phyloP scores from a whole-genome alignment of 2,888 invertebrate genomes.

The Bibio marci region DNA sequence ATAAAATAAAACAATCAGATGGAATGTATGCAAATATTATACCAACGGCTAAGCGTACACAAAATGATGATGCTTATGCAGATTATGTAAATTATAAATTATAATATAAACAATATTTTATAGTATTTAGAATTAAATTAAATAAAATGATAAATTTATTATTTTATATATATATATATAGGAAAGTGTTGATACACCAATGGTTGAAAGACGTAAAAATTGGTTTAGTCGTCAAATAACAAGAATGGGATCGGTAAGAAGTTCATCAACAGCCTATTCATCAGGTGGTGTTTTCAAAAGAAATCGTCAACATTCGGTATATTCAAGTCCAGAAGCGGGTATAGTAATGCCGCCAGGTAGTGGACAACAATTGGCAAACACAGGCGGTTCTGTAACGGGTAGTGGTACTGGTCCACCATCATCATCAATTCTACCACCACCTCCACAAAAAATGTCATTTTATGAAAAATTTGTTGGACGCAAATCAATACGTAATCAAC shows the following conservation, averaged over 20 bases:
- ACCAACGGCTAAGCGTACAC: constrained; percentile 40
- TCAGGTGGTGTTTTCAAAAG: constrained; percentile 58
- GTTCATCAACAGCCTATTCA: constrained; percentile 72
- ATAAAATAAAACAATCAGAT: constrained; percentile 69
- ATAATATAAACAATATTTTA: neutral
- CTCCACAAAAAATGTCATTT: constrained; percentile 56
- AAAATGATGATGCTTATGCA: constrained; percentile 69
- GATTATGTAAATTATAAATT: constrained; percentile 54
- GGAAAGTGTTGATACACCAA: constrained; percentile 81
- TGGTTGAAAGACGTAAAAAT: constrained; percentile 70
- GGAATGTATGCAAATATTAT: constrained; percentile 72
- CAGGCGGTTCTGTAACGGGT: constrained; percentile 10
- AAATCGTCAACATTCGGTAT: constrained; percentile 60
- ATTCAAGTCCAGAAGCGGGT: constrained; percentile 44
- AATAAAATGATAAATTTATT: neutral
- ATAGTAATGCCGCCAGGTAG: constrained; percentile 20
- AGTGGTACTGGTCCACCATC: no score
- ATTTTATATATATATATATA: constrained; percentile 24
- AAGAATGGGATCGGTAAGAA: constrained; percentile 69
- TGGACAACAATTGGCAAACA: constrained; percentile 16
- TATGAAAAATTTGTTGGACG: constrained; percentile 71
- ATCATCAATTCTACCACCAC: constrained; percentile 15
- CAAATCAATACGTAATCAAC: constrained; percentile 37
- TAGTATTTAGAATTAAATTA: no score
- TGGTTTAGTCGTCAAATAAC: constrained; percentile 79